Evolutionary conservation across 2,797 vertebrate species (phyloP).

Genomic region (Eutrigla gurnardus): DNA sequence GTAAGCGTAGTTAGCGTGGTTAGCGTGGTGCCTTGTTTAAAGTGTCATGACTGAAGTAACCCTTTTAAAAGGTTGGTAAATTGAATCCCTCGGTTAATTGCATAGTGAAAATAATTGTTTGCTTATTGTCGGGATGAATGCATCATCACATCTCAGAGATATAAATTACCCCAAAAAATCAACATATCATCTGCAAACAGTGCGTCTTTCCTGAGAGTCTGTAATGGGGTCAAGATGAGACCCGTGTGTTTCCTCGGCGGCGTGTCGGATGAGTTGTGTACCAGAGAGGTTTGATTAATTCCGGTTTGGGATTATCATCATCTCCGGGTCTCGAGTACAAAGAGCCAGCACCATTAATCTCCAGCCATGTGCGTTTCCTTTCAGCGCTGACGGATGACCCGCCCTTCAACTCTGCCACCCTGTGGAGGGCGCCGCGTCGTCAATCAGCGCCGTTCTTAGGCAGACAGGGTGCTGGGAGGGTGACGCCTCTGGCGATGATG

Average conservation of each 20-base stretch:
- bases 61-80: background rate
- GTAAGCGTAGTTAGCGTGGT: background rate
- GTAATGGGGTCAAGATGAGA: constrained; percentile 43
- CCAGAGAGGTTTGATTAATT: constrained; percentile 71
- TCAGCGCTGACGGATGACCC: constrained; percentile 65
- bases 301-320: constrained; percentile 49
- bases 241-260: constrained; percentile 16
- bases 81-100: background rate
- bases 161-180: background rate
- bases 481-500: constrained; percentile 30
- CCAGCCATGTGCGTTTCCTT: constrained; percentile 39
- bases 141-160: background rate
- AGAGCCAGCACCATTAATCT: constrained; percentile 61
- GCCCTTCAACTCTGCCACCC: constrained; percentile 72
- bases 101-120: background rate
- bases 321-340: constrained; percentile 31
- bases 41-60: background rate
- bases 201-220: constrained; percentile 6
- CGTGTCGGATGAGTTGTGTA: constrained; percentile 61
- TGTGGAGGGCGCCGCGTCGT: constrained; percentile 44
- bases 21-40: background rate
- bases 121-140: background rate
- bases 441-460: constrained; percentile 57
- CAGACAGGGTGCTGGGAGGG: constrained; percentile 25
- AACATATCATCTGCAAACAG: constrained; percentile 20